Conservation (phyloP, 2,113 vertebrate species). For the Ophthalmolycus amberensis region DNA sequence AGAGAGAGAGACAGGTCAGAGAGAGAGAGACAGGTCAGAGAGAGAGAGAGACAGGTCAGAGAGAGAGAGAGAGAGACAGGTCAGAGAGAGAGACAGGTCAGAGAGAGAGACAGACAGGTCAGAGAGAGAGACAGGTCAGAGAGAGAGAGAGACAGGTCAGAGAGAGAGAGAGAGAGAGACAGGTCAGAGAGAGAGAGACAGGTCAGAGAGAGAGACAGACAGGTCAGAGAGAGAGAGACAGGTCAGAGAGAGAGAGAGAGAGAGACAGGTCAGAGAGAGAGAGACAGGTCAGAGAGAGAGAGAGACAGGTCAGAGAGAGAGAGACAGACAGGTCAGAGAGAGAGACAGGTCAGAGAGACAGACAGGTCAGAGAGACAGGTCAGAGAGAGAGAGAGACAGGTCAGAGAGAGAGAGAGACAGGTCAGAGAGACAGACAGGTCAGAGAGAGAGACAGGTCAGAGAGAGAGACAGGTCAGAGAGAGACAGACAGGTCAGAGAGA, state of each 20-base stretch:
- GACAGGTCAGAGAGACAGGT: not conserved
- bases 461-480: not conserved
- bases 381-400: not conserved
- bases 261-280: not conserved
- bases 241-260: constrained; percentile 13
- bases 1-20: not conserved
- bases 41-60: not conserved
- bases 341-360: constrained; percentile 11
- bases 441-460: too few species aligned
- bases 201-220: constrained; percentile 1
- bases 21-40: constrained; percentile 7
- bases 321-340: constrained; percentile 2
- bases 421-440: not conserved
- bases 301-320: not conserved
- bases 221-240: constrained; percentile 14
- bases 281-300: constrained; percentile 8
- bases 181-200: constrained; percentile 4
- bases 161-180: not conserved
- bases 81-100: constrained; percentile 9
- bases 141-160: not conserved
- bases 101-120: not conserved
- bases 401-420: not conserved
- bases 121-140: too few species aligned
- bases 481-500: not conserved
- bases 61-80: constrained; percentile 1